Conservation (phyloP, 1,140 invertebrate genomes). For the Macrostomum lignano region DNA sequence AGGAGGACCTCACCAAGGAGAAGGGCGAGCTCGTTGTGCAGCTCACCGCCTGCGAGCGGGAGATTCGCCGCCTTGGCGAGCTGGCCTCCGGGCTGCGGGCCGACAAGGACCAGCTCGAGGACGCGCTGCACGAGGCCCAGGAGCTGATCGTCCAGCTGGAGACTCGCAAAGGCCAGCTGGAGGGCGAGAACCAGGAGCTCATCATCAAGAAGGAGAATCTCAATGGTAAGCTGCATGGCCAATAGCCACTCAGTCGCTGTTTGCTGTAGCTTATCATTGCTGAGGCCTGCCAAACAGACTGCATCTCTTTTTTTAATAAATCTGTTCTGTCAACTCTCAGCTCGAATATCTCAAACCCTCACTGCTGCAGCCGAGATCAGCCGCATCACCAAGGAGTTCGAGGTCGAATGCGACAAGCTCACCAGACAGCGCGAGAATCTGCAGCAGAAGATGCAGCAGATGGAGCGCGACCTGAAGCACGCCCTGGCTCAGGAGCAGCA, state of each 20-base stretch:
- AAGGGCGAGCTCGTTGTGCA: constrained; percentile 22
- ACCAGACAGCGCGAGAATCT: constrained; percentile 16
- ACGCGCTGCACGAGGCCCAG: constrained; percentile 21
- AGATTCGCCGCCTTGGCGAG: constrained; percentile 23
- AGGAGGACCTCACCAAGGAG: constrained; percentile 22
- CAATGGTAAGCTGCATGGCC: constrained; percentile 14
- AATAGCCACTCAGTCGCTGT: no score
- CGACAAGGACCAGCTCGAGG: constrained; percentile 23
- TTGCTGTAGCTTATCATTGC: no score
- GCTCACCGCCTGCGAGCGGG: constrained; percentile 19
- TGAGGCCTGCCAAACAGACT: no score
- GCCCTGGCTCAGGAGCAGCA: constrained; percentile 22
- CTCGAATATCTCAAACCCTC: no score
- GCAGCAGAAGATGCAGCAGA: constrained; percentile 14
- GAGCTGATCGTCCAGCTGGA: constrained; percentile 14
- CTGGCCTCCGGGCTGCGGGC: constrained; percentile 14
- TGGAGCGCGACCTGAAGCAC: constrained; percentile 19
- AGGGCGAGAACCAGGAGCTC: constrained; percentile 28
- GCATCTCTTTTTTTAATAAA: no score
- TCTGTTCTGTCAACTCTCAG: no score
- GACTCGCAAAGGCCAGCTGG: constrained; percentile 22
- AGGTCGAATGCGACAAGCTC: constrained; percentile 17
- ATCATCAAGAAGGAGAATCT: constrained; percentile 24
- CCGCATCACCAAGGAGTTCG: constrained; percentile 21
- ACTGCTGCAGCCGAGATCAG: no score